Conservation (phyloP, 23 tunicate species). For the Styela plicata region DNA sequence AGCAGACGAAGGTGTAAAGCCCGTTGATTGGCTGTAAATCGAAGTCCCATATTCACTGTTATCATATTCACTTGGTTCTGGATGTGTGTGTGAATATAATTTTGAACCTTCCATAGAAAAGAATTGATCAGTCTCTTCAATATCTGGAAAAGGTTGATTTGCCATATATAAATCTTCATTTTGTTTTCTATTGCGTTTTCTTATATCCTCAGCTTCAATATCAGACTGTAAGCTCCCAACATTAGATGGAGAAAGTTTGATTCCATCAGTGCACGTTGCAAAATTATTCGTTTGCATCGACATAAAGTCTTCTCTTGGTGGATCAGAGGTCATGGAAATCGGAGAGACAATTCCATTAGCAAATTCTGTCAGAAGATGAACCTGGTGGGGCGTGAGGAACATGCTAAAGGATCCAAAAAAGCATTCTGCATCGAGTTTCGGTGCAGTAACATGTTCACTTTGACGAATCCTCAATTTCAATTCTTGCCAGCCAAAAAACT, state of each 20-base stretch:
- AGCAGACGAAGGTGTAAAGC: neutral
- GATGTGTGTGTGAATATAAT: neutral
- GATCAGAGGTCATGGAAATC: neutral
- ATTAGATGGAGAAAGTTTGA: neutral
- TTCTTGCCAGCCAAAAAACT: conserved; percentile 56
- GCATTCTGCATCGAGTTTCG: conserved; percentile 56
- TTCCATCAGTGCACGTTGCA: neutral
- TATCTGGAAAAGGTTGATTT: neutral
- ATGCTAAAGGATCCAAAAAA: conserved; percentile 45
- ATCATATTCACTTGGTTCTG: neutral
- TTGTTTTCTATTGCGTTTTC: neutral
- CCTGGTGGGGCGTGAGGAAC: conserved; percentile 61
- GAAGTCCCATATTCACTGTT: conserved; percentile 23
- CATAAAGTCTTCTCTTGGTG: neutral
- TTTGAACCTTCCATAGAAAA: conserved; percentile 10
- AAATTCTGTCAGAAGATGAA: conserved; percentile 6
- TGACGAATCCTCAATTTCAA: conserved; percentile 46
- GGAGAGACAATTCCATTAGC: neutral
- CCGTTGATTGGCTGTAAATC: conserved; percentile 4
- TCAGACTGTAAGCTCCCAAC: neutral
- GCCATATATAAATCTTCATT: neutral
- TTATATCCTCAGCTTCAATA: neutral
- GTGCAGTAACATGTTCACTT: conserved; percentile 39
- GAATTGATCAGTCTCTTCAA: neutral
- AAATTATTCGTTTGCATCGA: neutral